A percentile compares a stretch with the other conserved stretches of the same genome.
These are phyloP conservation scores for Serrognathus titanus DNA, from an alignment of 2,888 invertebrate genomes.

Conservation along the genomic window DNA sequence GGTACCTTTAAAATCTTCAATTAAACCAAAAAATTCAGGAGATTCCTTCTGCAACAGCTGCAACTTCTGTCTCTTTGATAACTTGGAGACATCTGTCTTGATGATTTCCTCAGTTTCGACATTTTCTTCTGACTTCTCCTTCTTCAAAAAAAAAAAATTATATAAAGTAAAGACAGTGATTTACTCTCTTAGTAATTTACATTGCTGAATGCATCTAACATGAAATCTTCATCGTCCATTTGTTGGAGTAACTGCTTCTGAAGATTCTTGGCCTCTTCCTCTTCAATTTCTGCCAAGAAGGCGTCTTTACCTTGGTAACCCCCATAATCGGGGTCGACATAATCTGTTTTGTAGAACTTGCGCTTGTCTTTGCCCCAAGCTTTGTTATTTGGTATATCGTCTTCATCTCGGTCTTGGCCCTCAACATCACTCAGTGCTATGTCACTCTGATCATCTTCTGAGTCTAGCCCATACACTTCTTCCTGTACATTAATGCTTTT, in stretches of 20 bases:
- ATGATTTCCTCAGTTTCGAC: constrained; percentile 57
- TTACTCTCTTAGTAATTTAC: background rate
- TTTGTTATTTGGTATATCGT: constrained; percentile 72
- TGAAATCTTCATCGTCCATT: constrained; percentile 75
- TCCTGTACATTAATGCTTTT: constrained; percentile 5
- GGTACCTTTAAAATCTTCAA: constrained; percentile 74
- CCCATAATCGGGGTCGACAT: constrained; percentile 82
- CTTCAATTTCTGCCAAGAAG: constrained; percentile 74
- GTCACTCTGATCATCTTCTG: constrained; percentile 48
- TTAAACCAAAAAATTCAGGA: constrained; percentile 77
- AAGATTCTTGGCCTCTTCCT: constrained; percentile 77
- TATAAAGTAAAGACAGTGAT: background rate
- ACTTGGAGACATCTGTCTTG: constrained; percentile 71
- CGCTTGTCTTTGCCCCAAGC: constrained; percentile 86
- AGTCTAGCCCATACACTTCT: constrained; percentile 14
- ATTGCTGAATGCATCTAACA: constrained; percentile 52
- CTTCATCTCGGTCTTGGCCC: constrained; percentile 61
- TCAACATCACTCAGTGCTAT: constrained; percentile 74
- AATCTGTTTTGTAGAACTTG: constrained; percentile 82
- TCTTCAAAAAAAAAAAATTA: constrained; percentile 31
- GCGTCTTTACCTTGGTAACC: constrained; percentile 63
- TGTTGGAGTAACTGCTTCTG: constrained; percentile 74
- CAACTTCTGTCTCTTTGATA: constrained; percentile 72
- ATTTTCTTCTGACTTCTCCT: constrained; percentile 33
- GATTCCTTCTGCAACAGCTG: constrained; percentile 79